Base-by-base conservation (phyloP, 1,140 invertebrate species). In the Scylla paramamosain region DNA sequence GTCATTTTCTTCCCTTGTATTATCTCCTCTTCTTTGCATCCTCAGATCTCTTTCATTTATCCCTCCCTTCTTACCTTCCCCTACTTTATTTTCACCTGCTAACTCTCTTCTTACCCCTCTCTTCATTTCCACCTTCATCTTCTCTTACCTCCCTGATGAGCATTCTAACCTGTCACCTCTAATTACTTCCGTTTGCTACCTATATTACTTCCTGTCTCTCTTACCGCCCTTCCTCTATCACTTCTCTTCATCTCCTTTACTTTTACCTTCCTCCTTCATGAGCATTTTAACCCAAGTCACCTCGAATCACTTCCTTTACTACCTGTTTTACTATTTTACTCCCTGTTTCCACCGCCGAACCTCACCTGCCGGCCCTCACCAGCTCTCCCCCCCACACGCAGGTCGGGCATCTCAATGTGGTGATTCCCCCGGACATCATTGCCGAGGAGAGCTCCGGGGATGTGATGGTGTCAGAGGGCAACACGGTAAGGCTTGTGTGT, bases 381-480 rank as follows among this genome's bases (percentile, higher is more conserved):
- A 20, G n/a, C 25, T 29, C 14, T 92, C 45, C 0, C 16, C 82
- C 28, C 32, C 16, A 16, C 31, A 31, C 29, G 25, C 92, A 96
- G 95, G 93, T 95, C 6, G 95, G 95, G 48, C 87, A 97, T 96
- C 97, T 99, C 96, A 98, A 99, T 97, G 98, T 99, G 84, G 98
- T 99, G 0, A 99, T 99, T 96, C 98, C 99, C 25, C 99, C 99
- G 46, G 98, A 99, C 96, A 99, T 99, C 96, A 97, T 98, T 59
- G 98, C 98, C 96, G 98, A 99, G 96, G 98, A 99, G 96, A 98
- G 98, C 4, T 98, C 98, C 86, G 98, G 98, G 31, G 98, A 99
- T 96, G 98, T 99, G 97, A 98, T 99, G 98, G 98, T 99, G 25
- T 98, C 98, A 1, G 99, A 99, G 97, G 98, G 99, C 52, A 98